phyloP scores from a whole-genome alignment of 1,140 invertebrate species.

The Sycophaga agraensis region DNA sequence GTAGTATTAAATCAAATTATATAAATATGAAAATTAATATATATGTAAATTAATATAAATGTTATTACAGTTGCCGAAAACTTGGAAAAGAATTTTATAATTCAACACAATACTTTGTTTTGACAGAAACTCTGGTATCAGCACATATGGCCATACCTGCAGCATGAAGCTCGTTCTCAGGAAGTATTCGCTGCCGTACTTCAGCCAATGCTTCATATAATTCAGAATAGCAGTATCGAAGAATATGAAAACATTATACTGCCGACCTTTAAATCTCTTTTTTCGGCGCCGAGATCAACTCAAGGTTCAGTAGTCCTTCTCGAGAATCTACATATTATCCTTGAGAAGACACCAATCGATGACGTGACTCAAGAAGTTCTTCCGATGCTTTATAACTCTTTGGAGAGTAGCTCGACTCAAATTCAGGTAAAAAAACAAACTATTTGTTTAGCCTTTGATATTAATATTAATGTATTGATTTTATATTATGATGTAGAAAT shows the following conservation, averaged over 20 bases:
- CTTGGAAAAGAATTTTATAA: no score
- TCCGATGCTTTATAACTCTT: constrained; percentile 84
- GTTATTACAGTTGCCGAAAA: no score
- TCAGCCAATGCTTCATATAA: constrained; percentile 84
- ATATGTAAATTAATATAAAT: no score
- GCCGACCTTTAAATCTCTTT: constrained; percentile 77
- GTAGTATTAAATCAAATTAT: no score
- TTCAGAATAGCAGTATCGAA: constrained; percentile 78
- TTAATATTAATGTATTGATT: no score
- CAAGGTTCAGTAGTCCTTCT: constrained; percentile 88
- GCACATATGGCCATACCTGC: constrained; percentile 88
- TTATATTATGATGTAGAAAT: no score
- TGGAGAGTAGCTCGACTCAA: constrained; percentile 89
- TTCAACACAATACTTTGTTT: no score
- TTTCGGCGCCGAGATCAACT: constrained; percentile 82
- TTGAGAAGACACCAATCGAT: constrained; percentile 82
- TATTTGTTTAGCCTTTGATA: no score
- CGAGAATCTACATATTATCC: constrained; percentile 88
- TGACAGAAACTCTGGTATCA: constrained; percentile 92
- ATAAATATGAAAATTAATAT: no score
- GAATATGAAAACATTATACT: constrained; percentile 85
- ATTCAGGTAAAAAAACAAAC: constrained; percentile 82
- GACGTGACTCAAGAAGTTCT: constrained; percentile 81
- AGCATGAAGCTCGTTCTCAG: constrained; percentile 79
- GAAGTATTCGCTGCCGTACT: constrained; percentile 88